These are phyloP conservation scores for Rhynchomys soricoides DNA, from an alignment of 2,113 vertebrate genomes.

Conservation along the genomic window DNA sequence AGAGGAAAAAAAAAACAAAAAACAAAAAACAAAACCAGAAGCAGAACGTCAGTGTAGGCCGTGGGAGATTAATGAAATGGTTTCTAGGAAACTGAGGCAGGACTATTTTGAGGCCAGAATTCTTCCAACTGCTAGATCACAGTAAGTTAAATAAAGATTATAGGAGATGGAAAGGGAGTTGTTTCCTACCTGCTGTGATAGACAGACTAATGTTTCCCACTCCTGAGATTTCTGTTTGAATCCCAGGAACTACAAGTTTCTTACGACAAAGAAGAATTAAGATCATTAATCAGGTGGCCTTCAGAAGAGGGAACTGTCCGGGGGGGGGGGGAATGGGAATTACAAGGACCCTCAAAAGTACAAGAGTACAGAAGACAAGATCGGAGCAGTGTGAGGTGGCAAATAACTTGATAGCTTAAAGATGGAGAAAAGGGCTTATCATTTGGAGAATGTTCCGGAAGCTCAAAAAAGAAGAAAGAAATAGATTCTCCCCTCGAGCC, in stretches of 20 bases:
- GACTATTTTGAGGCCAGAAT: not conserved
- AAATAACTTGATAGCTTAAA: not conserved
- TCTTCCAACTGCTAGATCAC: not conserved
- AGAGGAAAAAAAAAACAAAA: not conserved
- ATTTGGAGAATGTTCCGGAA: not conserved
- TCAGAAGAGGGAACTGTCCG: not conserved
- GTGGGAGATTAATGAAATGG: not conserved
- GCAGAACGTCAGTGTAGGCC: not conserved
- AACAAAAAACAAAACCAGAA: not conserved
- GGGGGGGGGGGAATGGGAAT: not conserved
- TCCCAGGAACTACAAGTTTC: not conserved
- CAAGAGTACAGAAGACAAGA: not conserved
- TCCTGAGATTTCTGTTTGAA: not conserved
- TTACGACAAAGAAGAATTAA: not conserved
- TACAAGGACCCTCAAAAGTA: not conserved
- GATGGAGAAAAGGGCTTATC: not conserved
- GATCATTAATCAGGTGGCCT: not conserved
- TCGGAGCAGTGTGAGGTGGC: not conserved
- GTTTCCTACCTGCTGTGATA: not conserved
- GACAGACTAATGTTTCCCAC: not conserved
- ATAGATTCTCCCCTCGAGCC: not conserved
- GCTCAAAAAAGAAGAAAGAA: not conserved
- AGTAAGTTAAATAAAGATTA: not conserved
- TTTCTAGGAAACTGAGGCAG: conserved; percentile 8
- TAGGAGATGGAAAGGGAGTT: not conserved